Conservation (phyloP, 2,888 invertebrate genomes). For the Microctonus hyperodae region DNA sequence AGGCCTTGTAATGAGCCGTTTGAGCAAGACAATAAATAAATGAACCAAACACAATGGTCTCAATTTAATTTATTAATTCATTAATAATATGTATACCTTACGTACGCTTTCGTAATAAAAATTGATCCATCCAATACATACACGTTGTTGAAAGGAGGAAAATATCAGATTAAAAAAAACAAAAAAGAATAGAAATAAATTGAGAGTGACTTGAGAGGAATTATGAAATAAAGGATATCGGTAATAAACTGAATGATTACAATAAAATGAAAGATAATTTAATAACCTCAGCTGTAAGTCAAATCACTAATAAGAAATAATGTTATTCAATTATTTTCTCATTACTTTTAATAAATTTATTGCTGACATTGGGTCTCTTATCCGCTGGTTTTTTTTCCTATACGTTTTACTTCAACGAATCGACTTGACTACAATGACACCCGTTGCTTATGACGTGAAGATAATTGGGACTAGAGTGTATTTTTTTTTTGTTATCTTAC, state of each 20-base stretch:
- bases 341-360: neutral
- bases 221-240: constrained; percentile 26
- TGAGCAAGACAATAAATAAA: constrained; percentile 43
- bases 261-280: constrained; percentile 4
- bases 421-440: neutral
- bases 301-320: neutral
- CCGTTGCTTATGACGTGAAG: constrained; percentile 27
- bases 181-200: neutral
- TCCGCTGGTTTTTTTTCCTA: neutral
- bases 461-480: constrained; percentile 28
- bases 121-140: constrained; percentile 6
- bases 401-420: neutral
- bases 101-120: constrained; percentile 26
- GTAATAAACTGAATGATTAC: neutral
- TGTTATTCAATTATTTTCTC: neutral
- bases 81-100: constrained; percentile 12
- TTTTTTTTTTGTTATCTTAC: constrained; percentile 8
- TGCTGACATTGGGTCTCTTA: neutral
- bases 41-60: constrained; percentile 32
- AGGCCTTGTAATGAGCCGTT: constrained; percentile 37
- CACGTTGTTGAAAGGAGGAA: neutral
- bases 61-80: constrained; percentile 38
- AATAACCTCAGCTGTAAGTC: neutral
- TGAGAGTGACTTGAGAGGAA: constrained; percentile 27
- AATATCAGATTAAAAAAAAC: neutral